Base-by-base conservation (phyloP, 1,140 invertebrate genomes). In the Sinonovacula constricta region DNA sequence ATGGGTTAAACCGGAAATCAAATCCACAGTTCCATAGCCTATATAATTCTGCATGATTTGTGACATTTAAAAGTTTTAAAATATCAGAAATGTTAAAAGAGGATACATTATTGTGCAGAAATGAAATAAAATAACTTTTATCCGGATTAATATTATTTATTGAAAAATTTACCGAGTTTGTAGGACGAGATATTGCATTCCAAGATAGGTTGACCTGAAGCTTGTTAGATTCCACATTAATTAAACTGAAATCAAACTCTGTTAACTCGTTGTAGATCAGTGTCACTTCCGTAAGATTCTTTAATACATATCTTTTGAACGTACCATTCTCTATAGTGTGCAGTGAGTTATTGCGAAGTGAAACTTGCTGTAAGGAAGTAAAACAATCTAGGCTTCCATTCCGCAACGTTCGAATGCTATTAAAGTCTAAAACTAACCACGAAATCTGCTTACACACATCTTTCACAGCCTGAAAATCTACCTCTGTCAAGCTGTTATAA, bases 1-100 rank as follows among this genome's bases (percentile, higher is more conserved):
- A 56, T 7, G 66, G 66, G 33, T 68, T 68, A 56, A 68, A 68
- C 18, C 66, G 49, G 2, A 34, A 2, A 24, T 68, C 66, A n/a
- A 68, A 34, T 12, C 51, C 66, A 24, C 66, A 33, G 51, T 68
- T 68, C 49, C 28, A 33, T 28, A 68, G 56, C 1, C 24, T 54
- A 0, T 7, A 4, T 15, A 68, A 10, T 24, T 54, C 5, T 2
- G 12, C 10, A 18, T 49, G 28, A n/a, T 56, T 33, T 33, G 66
- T 56, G 28, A 68, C 5, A 56, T 68, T 68, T 2, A 68, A 56
- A 22, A 56, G 22, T 3, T 54, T 10, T n/a, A 34, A n/a, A 14
- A 33, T 33, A 22, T 54, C 31, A 7, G 53, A 3, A 18, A 22
- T n/a, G 33, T 56, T 22, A 33, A 56, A 0, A 22, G 51, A 34